A percentile compares a stretch with the other conserved stretches of the same genome.
Conservation (phyloP, 2,888 invertebrate genomes). For the Lymantria dispar region DNA sequence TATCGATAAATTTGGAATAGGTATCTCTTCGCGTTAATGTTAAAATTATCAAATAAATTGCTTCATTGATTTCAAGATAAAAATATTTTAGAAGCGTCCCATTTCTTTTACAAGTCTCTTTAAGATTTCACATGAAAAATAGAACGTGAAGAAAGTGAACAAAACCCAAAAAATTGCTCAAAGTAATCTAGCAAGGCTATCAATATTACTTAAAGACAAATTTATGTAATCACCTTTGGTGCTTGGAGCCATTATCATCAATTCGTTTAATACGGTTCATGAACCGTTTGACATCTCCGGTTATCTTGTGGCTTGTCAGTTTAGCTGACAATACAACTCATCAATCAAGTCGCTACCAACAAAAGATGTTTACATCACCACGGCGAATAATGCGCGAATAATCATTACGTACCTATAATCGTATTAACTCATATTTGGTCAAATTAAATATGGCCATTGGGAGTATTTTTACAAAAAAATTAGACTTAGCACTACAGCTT, state of each 20-base stretch:
- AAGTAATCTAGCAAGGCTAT: slow-evolving; percentile 3
- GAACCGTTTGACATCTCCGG: slow-evolving; percentile 56
- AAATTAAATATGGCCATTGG: neutral
- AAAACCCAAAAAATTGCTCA: neutral
- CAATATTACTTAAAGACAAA: slow-evolving; percentile 14
- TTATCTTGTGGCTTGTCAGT: slow-evolving; percentile 57
- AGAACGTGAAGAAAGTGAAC: slow-evolving; percentile 22
- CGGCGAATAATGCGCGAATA: slow-evolving; percentile 20
- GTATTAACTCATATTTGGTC: neutral
- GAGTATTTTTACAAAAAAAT: neutral
- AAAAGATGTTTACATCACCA: slow-evolving; percentile 55
- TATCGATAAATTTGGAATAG: neutral
- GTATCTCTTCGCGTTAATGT: neutral
- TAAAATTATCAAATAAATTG: neutral
- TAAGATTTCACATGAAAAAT: slow-evolving; percentile 7
- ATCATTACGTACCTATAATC: slow-evolving; percentile 12
- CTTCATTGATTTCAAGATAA: too few relatives aligned
- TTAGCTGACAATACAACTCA: slow-evolving; percentile 71
- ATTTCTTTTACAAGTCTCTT: slow-evolving; percentile 4
- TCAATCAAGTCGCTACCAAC: slow-evolving; percentile 72
- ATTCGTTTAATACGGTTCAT: slow-evolving; percentile 48
- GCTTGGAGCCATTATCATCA: slow-evolving; percentile 27
- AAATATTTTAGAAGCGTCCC: neutral
- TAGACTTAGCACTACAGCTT: slow-evolving; percentile 25
- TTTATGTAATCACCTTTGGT: slow-evolving; percentile 32